These are phyloP conservation scores for Lordiphosa collinella DNA, from an alignment of 1,140 invertebrate genomes.

Conservation along the genomic window DNA sequence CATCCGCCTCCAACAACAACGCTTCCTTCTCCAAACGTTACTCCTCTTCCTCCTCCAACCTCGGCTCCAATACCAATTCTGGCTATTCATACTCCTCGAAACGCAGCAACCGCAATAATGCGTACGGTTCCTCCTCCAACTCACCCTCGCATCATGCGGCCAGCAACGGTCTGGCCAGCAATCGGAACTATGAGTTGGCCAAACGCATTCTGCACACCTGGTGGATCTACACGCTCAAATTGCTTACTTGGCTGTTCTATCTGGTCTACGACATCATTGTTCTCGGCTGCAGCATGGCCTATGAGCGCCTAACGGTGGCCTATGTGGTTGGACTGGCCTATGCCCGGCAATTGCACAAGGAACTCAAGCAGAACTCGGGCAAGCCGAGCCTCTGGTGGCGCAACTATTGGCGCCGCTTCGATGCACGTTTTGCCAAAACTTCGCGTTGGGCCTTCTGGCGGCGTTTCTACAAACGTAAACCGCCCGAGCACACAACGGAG, in stretches of 20 bases:
- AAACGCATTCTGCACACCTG: conserved; percentile 80
- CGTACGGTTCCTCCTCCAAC: conserved; percentile 51
- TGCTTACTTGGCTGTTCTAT: conserved; percentile 88
- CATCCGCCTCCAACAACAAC: conserved; percentile 21
- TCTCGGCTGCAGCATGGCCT: conserved; percentile 87
- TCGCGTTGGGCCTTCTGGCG: conserved; percentile 76
- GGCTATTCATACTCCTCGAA: conserved; percentile 73
- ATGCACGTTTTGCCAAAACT: conserved; percentile 70
- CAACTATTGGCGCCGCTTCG: conserved; percentile 68
- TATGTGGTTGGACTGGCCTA: conserved; percentile 54
- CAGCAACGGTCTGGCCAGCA: conserved; percentile 38
- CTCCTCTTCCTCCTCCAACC: conserved; percentile 49
- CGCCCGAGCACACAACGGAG: conserved; percentile 51
- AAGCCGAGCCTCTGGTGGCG: conserved; percentile 75
- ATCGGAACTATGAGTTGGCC: conserved; percentile 71
- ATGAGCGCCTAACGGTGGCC: conserved; percentile 80
- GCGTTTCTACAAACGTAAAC: conserved; percentile 68
- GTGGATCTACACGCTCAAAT: conserved; percentile 85
- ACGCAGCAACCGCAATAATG: conserved; percentile 52
- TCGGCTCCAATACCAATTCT: conserved; percentile 54
- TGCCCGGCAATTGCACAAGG: conserved; percentile 61
- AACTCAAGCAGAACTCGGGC: conserved; percentile 73
- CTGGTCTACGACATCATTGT: conserved; percentile 88
- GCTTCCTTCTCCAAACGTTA: conserved; percentile 79
- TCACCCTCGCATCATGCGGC: conserved; percentile 42